Percentiles rank a stretch among this genome's conserved stretches.
Conservation (phyloP, 53 echinoderm and acorn worm genomes). For the Actinopyga echinites region DNA sequence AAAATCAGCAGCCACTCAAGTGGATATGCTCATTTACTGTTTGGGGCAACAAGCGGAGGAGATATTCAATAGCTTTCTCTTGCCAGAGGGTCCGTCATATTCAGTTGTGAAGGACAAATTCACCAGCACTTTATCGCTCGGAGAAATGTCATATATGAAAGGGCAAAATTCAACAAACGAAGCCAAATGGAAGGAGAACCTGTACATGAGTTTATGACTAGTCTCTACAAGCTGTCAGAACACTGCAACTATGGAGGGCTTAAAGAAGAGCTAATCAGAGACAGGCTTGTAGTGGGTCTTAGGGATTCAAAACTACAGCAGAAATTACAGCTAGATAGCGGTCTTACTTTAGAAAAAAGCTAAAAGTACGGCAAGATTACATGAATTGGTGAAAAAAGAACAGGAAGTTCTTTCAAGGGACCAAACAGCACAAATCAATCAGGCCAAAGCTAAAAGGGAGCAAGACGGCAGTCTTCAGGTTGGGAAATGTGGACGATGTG, state of each 20-base stretch:
- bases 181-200: not conserved
- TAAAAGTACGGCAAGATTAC: not conserved
- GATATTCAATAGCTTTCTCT: too few species aligned
- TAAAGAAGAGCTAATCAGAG: conserved; percentile 59
- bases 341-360: not conserved
- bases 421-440: too few species aligned
- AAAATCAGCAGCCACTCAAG: too few species aligned
- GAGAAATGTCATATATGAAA: too few species aligned
- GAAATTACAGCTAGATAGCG: conserved; percentile 25
- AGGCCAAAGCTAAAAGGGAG: too few species aligned
- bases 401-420: not conserved
- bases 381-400: not conserved
- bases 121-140: conserved; percentile 42
- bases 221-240: conserved; percentile 53
- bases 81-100: not conserved
- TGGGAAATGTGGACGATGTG: not conserved
- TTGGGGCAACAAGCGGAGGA: too few species aligned
- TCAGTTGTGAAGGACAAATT: not conserved
- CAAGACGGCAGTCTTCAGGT: too few species aligned
- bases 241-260: conserved; percentile 57
- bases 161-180: not conserved
- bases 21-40: too few species aligned
- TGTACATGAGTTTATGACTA: too few species aligned
- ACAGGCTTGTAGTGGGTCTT: conserved; percentile 56
- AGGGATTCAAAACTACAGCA: conserved; percentile 20